phyloP scores from a whole-genome alignment of 2,888 invertebrate genomes.

The Labia minor region DNA sequence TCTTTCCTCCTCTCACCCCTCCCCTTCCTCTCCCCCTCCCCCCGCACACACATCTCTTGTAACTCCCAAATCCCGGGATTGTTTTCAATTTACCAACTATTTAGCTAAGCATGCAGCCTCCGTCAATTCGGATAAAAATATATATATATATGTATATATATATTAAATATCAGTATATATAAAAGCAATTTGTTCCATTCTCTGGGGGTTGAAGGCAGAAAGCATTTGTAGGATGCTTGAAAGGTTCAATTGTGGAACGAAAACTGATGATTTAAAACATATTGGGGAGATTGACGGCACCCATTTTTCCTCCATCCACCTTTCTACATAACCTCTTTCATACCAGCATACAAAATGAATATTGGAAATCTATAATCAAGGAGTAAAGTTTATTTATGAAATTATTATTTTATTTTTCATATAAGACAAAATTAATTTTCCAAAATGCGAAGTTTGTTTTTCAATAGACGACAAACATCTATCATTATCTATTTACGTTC shows the following conservation, averaged over 20 bases:
- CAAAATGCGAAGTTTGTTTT: too few species aligned
- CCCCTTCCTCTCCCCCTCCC: not conserved
- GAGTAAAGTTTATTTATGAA: not conserved
- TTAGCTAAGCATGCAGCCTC: not conserved
- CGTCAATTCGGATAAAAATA: not conserved
- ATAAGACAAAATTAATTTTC: not conserved
- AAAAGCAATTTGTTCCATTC: slow-evolving; percentile 2
- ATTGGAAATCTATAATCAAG: not conserved
- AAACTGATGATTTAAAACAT: slow-evolving; percentile 8
- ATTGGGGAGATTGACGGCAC: not conserved
- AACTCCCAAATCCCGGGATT: not conserved
- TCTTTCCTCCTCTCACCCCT: too few species aligned
- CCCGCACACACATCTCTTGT: slow-evolving; percentile 5
- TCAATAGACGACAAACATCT: too few species aligned
- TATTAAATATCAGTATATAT: not conserved
- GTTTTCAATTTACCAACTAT: slow-evolving; percentile 8
- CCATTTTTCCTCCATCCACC: not conserved
- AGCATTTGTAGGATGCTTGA: slow-evolving; percentile 13
- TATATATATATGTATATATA: not conserved
- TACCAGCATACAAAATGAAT: not conserved
- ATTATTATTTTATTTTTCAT: not conserved
- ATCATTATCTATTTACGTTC: too few species aligned
- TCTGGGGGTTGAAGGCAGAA: not conserved
- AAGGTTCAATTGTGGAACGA: not conserved
- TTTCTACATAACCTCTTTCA: not conserved